These are phyloP conservation scores for Aepyceros melampus DNA, from an alignment of 2,113 vertebrate genomes.

Conservation along the genomic window DNA sequence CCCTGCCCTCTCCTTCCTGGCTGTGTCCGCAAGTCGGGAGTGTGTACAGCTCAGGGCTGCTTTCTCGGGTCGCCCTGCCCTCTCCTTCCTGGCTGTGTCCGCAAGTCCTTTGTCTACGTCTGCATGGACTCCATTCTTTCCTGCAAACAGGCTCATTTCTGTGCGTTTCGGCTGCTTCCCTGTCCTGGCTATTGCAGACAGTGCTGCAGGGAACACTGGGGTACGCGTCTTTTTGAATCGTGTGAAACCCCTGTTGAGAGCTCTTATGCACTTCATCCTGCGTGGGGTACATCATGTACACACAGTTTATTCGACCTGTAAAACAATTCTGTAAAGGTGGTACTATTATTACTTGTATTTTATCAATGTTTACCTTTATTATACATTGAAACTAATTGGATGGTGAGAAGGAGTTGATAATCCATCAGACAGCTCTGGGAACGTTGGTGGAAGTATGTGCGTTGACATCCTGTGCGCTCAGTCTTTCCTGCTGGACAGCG, in stretches of 20 bases:
- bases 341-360: background rate
- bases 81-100: background rate
- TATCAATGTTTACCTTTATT: background rate
- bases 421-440: background rate
- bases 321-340: background rate
- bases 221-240: accelerated
- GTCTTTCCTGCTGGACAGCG: background rate
- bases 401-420: background rate
- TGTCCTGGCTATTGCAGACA: accelerated
- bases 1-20: background rate
- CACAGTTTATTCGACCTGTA: background rate
- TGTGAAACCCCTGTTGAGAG: background rate
- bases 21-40: background rate
- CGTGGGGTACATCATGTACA: no score
- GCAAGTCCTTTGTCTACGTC: background rate
- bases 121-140: background rate
- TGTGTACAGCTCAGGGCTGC: background rate
- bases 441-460: no score
- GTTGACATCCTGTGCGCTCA: accelerated
- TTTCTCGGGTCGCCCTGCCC: accelerated
- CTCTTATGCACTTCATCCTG: background rate
- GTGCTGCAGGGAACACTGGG: background rate
- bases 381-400: background rate
- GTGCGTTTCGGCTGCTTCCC: background rate
- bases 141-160: background rate